Percentiles rank a stretch among this genome's conserved stretches.
Evolutionary conservation across 2,888 invertebrate species (phyloP).

Genomic region (Ptychoptera contaminata): DNA sequence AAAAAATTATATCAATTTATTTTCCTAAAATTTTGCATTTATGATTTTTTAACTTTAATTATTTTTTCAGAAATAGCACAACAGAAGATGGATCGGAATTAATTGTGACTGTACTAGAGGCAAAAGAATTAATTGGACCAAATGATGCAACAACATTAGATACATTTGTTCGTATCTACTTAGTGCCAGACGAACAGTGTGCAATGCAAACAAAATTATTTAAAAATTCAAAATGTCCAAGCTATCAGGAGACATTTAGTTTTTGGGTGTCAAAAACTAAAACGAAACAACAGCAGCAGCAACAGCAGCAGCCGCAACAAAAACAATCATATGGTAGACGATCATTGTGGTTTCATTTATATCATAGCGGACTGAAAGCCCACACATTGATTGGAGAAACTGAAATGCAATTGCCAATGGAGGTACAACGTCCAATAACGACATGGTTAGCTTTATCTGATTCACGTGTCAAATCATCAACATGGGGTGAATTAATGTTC

Average conservation of each 20-base stretch:
- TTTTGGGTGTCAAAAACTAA: conserved; percentile 32
- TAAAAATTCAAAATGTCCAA: conserved; percentile 49
- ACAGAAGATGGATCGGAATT: conserved; percentile 26
- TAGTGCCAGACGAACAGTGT: conserved; percentile 52
- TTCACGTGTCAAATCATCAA: conserved; percentile 49
- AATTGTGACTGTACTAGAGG: conserved; percentile 57
- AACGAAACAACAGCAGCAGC: too few relatives aligned
- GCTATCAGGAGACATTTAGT: conserved; percentile 62
- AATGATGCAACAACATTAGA: conserved; percentile 44
- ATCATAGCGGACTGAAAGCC: conserved; percentile 40
- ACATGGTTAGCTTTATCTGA: conserved; percentile 67
- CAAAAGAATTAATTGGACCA: conserved; percentile 50
- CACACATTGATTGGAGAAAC: conserved; percentile 50
- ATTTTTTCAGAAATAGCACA: conserved; percentile 21
- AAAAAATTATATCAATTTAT: not conserved
- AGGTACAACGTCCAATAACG: conserved; percentile 51
- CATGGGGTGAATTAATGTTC: conserved; percentile 66
- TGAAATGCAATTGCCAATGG: conserved; percentile 46
- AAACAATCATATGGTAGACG: conserved; percentile 41
- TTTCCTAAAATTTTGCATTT: not conserved
- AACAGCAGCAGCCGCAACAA: too few relatives aligned
- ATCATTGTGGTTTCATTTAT: conserved; percentile 51
- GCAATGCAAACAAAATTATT: conserved; percentile 52
- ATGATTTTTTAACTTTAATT: too few relatives aligned
- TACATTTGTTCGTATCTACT: conserved; percentile 59